A percentile compares a stretch with the other conserved stretches of the same genome.
Conservation (phyloP, 2,888 invertebrate species). For the Lepidocyrtinus sp. region DNA sequence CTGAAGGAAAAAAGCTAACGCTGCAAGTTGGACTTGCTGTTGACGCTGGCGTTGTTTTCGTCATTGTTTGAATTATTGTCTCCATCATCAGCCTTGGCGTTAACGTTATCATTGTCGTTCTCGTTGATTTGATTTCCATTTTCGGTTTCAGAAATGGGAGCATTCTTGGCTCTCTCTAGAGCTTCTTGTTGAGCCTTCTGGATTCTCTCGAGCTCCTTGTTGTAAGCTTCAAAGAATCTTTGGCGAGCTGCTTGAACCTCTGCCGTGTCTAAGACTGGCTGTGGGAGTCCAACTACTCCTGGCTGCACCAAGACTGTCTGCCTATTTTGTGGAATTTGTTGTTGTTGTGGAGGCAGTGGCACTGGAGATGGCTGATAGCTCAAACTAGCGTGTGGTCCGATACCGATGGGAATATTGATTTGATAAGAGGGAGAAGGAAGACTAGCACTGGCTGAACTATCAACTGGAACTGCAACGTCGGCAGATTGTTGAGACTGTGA, state of each 20-base stretch:
- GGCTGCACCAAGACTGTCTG: neutral
- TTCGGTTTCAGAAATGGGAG: neutral
- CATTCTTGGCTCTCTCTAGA: too few relatives aligned
- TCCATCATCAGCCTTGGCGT: neutral
- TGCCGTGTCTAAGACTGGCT: slow-evolving; percentile 77
- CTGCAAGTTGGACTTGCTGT: slow-evolving; percentile 17
- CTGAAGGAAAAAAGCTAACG: slow-evolving; percentile 37
- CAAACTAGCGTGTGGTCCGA: slow-evolving; percentile 24
- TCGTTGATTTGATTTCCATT: neutral
- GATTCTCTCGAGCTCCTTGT: slow-evolving; percentile 39
- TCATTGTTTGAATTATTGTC: too few relatives aligned
- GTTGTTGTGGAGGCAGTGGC: too few relatives aligned
- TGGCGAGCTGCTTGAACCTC: slow-evolving; percentile 80
- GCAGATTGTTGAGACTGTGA: too few relatives aligned
- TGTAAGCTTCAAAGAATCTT: slow-evolving; percentile 69
- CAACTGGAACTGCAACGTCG: too few relatives aligned
- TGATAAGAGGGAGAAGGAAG: slow-evolving; percentile 31
- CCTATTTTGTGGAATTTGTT: slow-evolving; percentile 18
- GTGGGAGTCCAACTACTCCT: slow-evolving; percentile 69
- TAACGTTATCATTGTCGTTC: neutral
- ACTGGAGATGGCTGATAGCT: too few relatives aligned
- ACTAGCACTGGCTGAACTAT: neutral
- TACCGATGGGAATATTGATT: slow-evolving; percentile 43
- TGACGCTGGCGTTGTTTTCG: too few relatives aligned
- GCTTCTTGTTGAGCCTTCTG: slow-evolving; percentile 30